Conservation (phyloP, 2,797 vertebrate species). For the Pristis pectinata region DNA sequence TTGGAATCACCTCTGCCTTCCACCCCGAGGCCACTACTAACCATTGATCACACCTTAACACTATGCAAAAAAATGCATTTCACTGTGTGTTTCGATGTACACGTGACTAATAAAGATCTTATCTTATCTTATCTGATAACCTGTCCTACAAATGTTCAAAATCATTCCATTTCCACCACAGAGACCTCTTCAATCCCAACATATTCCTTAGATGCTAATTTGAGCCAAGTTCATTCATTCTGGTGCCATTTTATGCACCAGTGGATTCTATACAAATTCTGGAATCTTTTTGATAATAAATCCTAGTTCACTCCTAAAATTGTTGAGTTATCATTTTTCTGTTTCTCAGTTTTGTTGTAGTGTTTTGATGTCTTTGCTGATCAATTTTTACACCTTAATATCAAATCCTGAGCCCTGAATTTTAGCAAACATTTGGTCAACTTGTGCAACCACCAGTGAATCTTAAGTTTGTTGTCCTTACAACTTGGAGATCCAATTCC, state of each 20-base stretch:
- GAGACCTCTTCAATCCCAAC: neutral
- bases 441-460: neutral
- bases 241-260: neutral
- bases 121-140: no score
- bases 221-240: neutral
- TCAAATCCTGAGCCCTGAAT: neutral
- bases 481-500: neutral
- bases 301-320: neutral
- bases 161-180: neutral
- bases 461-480: neutral
- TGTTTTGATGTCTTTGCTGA: neutral
- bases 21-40: neutral
- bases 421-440: neutral
- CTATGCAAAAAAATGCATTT: no score
- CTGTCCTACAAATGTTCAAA: neutral
- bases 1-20: neutral
- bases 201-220: neutral
- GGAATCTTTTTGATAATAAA: neutral
- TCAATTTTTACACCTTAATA: neutral
- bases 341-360: neutral
- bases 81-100: no score
- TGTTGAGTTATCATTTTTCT: neutral
- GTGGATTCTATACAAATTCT: neutral
- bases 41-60: neutral
- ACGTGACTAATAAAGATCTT: no score